Base-by-base conservation (phyloP, 2,113 vertebrate genomes). In the Fregata magnificens region DNA sequence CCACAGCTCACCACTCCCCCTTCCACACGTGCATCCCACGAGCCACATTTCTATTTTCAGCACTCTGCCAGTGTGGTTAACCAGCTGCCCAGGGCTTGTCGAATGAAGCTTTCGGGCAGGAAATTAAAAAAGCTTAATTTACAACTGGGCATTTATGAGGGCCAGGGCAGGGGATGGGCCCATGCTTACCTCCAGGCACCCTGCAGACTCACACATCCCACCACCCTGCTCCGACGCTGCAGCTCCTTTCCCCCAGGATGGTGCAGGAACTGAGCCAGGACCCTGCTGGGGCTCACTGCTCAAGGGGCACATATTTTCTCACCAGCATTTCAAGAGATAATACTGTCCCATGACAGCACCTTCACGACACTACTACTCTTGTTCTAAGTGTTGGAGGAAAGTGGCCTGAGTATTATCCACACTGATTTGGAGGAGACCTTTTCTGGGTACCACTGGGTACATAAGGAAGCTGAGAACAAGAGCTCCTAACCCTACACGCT, bases 381-480 rank as follows among this genome's bases (percentile, higher is more conserved):
- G 1, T 56, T n/a, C 11, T 10, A 9, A 18, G 10, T 2, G 3
- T 5, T 31, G 28, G 44, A 59, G 8, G 20, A 21, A 49, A 40
- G 18, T 1, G 4, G 7, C 17, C 63, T 16, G n/a, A 36, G 20
- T 1, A 2, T 7, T 0, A 4, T 10, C 61, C 88, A 9, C 24
- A 0, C 0, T 6, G 22, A 34, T n/a, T 2, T 24, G 25, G 31
- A 62, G 18, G 16, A 11, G 2, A 6, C 4, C 4, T 50, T 20
- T n/a, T n/a, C 56, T 22, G 65, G 34, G 36, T 32, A 5, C 70
- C 49, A 4, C n/a, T 3, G 21, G 26, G 7, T n/a, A 8, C 7
- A 0, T 1, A 11, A 11, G 12, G 34, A 7, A 44, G 71, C 25
- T 28, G 18, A 32, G 25, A 44, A 13, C 16, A 11, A 15, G 78